These are phyloP conservation scores for Geophilus truncorum DNA, from an alignment of 2,888 invertebrate species.

Conservation along the genomic window DNA sequence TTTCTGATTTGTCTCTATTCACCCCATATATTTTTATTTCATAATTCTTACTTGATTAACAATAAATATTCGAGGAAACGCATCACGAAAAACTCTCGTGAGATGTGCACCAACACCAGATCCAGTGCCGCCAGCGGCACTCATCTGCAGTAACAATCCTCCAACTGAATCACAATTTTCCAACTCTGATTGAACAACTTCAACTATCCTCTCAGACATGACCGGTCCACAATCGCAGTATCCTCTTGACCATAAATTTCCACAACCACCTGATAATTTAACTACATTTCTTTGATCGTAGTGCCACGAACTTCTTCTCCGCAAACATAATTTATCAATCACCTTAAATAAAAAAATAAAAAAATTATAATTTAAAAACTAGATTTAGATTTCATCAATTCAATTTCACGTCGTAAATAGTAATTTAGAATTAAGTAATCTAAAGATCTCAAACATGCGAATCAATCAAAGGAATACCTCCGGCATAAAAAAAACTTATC, in stretches of 20 bases:
- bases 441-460: too few relatives aligned
- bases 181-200: background rate
- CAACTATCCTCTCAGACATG: background rate
- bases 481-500: too few relatives aligned
- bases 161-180: conserved; percentile 28
- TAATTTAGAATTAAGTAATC: too few relatives aligned
- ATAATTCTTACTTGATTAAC: background rate
- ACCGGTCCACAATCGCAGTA: background rate
- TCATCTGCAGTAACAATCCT: background rate
- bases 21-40: too few relatives aligned
- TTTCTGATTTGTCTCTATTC: too few relatives aligned
- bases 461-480: too few relatives aligned
- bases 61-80: background rate
- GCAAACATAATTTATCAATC: background rate
- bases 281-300: background rate
- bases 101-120: conserved; percentile 25
- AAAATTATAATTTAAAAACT: too few relatives aligned
- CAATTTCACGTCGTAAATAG: too few relatives aligned
- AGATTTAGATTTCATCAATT: too few relatives aligned
- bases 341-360: conserved; percentile 28
- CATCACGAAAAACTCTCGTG: background rate
- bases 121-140: conserved; percentile 31
- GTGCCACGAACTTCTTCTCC: background rate
- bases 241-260: conserved; percentile 28
- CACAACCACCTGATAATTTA: background rate